Evolutionary conservation across 2,797 vertebrate species (phyloP).

Genomic region (Siniperca undulata): DNA sequence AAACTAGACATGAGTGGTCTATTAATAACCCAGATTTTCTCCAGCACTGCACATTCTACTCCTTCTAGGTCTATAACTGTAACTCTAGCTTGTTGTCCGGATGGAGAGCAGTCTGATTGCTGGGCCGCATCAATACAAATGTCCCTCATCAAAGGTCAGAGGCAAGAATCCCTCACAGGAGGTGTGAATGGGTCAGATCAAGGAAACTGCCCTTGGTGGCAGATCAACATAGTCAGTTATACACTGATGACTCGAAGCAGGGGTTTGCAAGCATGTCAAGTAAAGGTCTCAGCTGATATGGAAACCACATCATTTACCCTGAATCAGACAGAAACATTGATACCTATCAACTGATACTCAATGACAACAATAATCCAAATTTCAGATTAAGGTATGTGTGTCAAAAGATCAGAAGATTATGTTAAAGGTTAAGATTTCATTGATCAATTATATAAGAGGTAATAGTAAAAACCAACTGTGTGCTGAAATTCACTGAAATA

Average conservation of each 20-base stretch:
- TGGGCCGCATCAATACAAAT: conserved; percentile 62
- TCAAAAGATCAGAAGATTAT: not conserved
- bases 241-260: conserved; percentile 15
- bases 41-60: conserved; percentile 30
- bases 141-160: conserved; percentile 61
- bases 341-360: conserved; percentile 25
- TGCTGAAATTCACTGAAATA: not conserved
- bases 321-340: conserved; percentile 21
- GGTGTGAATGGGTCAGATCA: not conserved
- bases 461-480: conserved; percentile 2
- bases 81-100: conserved; percentile 36
- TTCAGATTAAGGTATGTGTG: not conserved
- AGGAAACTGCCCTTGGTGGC: conserved; percentile 28
- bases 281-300: conserved; percentile 31
- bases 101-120: conserved; percentile 44
- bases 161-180: conserved; percentile 18
- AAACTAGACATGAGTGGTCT: conserved; percentile 37
- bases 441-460: not conserved
- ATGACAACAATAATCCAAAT: conserved; percentile 23
- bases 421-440: conserved; percentile 24
- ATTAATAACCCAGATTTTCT: conserved; percentile 48
- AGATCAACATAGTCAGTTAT: conserved; percentile 50
- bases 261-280: conserved; percentile 3
- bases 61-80: conserved; percentile 36
- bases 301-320: conserved; percentile 2